A percentile compares a stretch with the other conserved stretches of the same genome.
Conservation (phyloP, 2,113 vertebrate species). For the Gambusia affinis region DNA sequence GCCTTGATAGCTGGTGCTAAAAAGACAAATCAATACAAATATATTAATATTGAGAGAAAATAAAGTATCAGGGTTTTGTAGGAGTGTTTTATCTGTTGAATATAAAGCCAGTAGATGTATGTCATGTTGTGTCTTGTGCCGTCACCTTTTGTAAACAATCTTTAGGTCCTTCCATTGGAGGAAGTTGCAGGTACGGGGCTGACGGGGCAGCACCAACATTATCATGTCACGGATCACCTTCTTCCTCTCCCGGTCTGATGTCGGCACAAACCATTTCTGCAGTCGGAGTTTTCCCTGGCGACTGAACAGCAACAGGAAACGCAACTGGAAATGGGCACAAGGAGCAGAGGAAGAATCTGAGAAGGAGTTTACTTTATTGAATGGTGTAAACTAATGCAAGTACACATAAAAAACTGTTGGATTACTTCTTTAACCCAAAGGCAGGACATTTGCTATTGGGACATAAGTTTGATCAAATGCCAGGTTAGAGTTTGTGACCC, state of each 20-base stretch:
- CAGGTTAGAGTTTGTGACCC: too few relatives aligned
- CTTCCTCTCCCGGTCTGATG: slow-evolving; percentile 89
- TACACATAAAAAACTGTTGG: too few relatives aligned
- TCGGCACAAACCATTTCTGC: slow-evolving; percentile 90
- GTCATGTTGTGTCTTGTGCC: not conserved
- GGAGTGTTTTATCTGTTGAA: not conserved
- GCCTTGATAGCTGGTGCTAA: not conserved
- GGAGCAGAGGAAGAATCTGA: not conserved
- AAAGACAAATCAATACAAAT: not conserved
- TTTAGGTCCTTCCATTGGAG: slow-evolving; percentile 93
- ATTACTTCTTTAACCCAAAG: too few relatives aligned
- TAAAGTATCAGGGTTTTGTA: not conserved
- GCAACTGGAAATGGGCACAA: slow-evolving; percentile 78
- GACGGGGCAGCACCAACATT: slow-evolving; percentile 83
- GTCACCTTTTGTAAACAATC: slow-evolving; percentile 93
- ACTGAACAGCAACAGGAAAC: slow-evolving; percentile 92
- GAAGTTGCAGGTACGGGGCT: slow-evolving; percentile 88
- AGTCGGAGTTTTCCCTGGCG: slow-evolving; percentile 93
- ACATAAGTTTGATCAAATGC: too few relatives aligned
- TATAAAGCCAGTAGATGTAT: too few relatives aligned
- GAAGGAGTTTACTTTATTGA: too few relatives aligned
- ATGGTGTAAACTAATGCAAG: too few relatives aligned
- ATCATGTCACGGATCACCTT: slow-evolving; percentile 89
- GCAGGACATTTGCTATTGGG: too few relatives aligned
- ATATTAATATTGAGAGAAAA: not conserved